phyloP scores from a whole-genome alignment of 1,140 invertebrate species.

The Orussus abietinus region DNA sequence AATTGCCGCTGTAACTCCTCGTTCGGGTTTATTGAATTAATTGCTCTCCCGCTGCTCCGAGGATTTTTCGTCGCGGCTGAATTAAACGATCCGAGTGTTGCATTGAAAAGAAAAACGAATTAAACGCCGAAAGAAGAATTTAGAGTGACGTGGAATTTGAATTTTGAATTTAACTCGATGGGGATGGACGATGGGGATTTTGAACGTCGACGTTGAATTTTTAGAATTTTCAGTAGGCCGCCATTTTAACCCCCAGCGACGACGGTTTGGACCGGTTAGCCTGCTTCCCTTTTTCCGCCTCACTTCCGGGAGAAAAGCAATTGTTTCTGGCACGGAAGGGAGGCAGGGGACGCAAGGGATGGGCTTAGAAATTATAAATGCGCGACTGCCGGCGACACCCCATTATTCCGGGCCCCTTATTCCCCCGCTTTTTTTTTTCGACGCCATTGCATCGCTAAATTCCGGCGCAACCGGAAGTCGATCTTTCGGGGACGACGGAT shows the following conservation, averaged over 20 bases:
- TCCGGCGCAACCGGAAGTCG: constrained; percentile 21
- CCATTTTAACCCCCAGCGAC: too few species aligned
- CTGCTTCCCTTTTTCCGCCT: constrained; percentile 26
- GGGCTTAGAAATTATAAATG: constrained; percentile 33
- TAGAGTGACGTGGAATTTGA: too few species aligned
- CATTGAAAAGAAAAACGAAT: too few species aligned
- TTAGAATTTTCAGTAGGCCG: too few species aligned
- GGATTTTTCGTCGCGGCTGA: constrained; percentile 21
- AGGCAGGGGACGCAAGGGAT: constrained; percentile 14
- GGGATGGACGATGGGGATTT: too few species aligned
- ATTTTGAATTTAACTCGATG: too few species aligned
- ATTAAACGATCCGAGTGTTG: too few species aligned
- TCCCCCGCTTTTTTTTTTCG: constrained; percentile 27
- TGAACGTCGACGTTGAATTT: too few species aligned
- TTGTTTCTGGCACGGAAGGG: constrained; percentile 27
- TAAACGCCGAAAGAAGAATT: too few species aligned
- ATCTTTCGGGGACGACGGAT: too few species aligned
- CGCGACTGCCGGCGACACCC: constrained; percentile 34
- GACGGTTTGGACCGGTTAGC: too few species aligned
- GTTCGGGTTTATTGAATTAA: constrained; percentile 41
- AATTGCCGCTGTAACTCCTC: constrained; percentile 31
- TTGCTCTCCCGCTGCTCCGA: constrained; percentile 14
- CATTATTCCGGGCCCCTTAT: constrained; percentile 28
- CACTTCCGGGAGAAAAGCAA: constrained; percentile 28
- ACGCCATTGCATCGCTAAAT: constrained; percentile 30